Conservation (phyloP, 2,888 invertebrate genomes). For the Drosophila sordidapex region DNA sequence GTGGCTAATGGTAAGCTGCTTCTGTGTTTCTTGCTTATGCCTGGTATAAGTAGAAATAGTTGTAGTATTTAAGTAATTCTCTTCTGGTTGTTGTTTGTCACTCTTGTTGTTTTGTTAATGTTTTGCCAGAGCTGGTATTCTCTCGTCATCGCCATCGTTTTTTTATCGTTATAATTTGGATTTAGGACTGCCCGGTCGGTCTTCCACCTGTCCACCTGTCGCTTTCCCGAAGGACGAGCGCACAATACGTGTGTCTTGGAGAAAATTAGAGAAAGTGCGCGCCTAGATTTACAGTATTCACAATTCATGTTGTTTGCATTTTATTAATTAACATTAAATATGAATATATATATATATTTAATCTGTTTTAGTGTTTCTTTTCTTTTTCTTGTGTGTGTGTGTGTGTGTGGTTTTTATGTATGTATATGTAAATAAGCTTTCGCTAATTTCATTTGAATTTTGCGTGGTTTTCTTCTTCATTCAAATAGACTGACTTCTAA, state of each 20-base stretch:
- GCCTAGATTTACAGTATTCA: slow-evolving; percentile 55
- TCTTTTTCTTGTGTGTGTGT: slow-evolving; percentile 10
- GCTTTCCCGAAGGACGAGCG: slow-evolving; percentile 1
- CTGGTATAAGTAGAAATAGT: slow-evolving; percentile 41
- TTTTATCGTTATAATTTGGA: slow-evolving; percentile 11
- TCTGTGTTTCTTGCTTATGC: slow-evolving; percentile 23
- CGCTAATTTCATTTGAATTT: slow-evolving; percentile 59
- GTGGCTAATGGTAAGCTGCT: slow-evolving; percentile 38
- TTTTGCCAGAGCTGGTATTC: slow-evolving; percentile 17
- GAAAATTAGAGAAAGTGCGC: slow-evolving; percentile 47
- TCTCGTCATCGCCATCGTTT: slow-evolving; percentile 6
- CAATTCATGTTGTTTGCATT: slow-evolving; percentile 59
- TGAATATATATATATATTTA: slow-evolving; percentile 49
- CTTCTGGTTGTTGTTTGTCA: slow-evolving; percentile 17
- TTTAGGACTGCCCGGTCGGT: slow-evolving; percentile 2
- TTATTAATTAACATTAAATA: slow-evolving; percentile 66
- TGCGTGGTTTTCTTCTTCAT: slow-evolving; percentile 48
- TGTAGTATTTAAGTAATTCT: slow-evolving; percentile 61
- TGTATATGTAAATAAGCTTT: slow-evolving; percentile 47
- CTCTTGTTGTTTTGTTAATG: slow-evolving; percentile 2
- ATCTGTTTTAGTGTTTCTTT: slow-evolving; percentile 21
- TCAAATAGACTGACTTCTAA: slow-evolving; percentile 61
- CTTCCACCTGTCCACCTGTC: slow-evolving; percentile 4
- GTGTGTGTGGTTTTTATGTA: slow-evolving; percentile 24
- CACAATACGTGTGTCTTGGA: not conserved